A percentile compares a stretch with the other conserved stretches of the same genome.
Evolutionary conservation across 2,113 vertebrate genomes (phyloP).

Genomic region (Actenoides hombroni): DNA sequence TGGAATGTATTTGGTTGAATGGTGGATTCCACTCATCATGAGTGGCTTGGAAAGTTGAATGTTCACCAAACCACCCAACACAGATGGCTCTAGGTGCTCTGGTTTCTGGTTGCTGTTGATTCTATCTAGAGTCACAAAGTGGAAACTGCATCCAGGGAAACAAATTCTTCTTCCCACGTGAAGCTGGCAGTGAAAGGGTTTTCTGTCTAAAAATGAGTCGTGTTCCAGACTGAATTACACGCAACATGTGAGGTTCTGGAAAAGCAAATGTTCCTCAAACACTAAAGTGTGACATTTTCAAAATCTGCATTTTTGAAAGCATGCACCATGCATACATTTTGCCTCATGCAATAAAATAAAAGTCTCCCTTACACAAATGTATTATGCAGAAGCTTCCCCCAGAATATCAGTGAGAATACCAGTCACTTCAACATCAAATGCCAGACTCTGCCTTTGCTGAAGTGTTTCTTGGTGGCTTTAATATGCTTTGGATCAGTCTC

Average conservation of each 20-base stretch:
- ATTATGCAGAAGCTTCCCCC: neutral
- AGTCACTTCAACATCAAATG: neutral
- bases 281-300: neutral
- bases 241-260: neutral
- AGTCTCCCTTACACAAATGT: neutral
- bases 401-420: neutral
- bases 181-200: neutral
- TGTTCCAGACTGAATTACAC: neutral
- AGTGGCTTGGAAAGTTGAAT: neutral
- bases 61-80: neutral
- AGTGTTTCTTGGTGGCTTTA: neutral
- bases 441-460: neutral
- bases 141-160: neutral
- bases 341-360: neutral
- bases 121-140: neutral
- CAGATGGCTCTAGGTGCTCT: neutral
- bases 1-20: neutral
- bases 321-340: neutral
- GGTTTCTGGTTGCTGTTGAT: neutral
- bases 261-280: neutral
- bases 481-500: neutral
- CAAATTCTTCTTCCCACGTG: neutral
- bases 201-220: neutral
- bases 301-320: neutral
- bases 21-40: neutral